These are phyloP conservation scores for Drosophila algonquin DNA, from an alignment of 2,888 invertebrate species.

Conservation along the genomic window DNA sequence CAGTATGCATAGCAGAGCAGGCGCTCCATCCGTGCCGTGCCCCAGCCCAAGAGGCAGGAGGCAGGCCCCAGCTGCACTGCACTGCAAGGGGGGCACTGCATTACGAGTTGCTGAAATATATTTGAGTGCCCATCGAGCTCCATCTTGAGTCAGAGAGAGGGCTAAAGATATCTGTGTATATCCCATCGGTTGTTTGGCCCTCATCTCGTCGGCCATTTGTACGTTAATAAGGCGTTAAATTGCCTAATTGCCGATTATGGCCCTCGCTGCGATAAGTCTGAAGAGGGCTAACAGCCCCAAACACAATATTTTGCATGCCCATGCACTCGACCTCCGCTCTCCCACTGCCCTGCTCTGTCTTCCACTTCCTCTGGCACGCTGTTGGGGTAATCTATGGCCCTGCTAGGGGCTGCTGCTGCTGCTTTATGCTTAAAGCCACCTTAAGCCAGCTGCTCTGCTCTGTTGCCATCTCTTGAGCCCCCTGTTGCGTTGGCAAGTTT, in stretches of 20 bases:
- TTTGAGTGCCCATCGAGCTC: conserved; percentile 31
- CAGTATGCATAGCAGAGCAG: conserved; percentile 9
- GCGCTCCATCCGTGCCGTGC: not conserved
- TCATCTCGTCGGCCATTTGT: conserved; percentile 20
- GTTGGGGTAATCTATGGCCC: conserved; percentile 26
- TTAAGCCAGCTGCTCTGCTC: conserved; percentile 27
- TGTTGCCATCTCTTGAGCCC: not conserved
- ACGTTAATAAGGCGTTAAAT: conserved; percentile 76
- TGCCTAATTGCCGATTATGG: conserved; percentile 69
- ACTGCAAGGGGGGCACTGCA: conserved; percentile 5
- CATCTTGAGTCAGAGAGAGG: conserved; percentile 10
- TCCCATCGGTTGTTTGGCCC: not conserved
- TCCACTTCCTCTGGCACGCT: not conserved
- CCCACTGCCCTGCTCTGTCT: not conserved
- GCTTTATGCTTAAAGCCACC: conserved; percentile 39
- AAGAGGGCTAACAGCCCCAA: conserved; percentile 6
- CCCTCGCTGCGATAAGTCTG: conserved; percentile 22
- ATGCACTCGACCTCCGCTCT: conserved; percentile 9
- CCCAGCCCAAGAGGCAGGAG: not conserved
- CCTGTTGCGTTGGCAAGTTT: conserved; percentile 27
- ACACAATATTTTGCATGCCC: conserved; percentile 36
- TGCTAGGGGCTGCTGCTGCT: not conserved
- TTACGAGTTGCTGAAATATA: conserved; percentile 30
- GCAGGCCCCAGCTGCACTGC: not conserved
- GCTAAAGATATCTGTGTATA: not conserved